Conservation (phyloP, 1,140 invertebrate species). For the Sinonovacula constricta region DNA sequence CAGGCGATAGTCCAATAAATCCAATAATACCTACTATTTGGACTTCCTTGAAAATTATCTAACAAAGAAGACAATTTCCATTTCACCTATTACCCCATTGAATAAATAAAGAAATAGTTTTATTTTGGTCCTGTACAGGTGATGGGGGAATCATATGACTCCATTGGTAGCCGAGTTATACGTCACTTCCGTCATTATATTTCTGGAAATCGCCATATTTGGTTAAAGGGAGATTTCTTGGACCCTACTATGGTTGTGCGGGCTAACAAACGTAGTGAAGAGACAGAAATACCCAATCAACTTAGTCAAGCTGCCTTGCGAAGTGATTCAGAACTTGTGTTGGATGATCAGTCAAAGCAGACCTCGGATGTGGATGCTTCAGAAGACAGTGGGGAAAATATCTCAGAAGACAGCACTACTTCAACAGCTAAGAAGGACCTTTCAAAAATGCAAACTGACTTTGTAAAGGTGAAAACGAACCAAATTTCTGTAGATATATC, state of each 20-base stretch:
- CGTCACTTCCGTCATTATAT: slow-evolving; percentile 75
- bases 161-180: slow-evolving; percentile 73
- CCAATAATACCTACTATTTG: not conserved
- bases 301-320: not conserved
- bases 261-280: not conserved
- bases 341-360: not conserved
- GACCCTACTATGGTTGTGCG: slow-evolving; percentile 62
- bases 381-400: not conserved
- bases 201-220: slow-evolving; percentile 67
- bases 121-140: slow-evolving; percentile 63
- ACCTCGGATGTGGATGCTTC: not conserved
- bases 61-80: not conserved
- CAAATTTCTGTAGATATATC: not conserved
- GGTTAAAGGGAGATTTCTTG: slow-evolving; percentile 70
- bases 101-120: not conserved
- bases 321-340: not conserved
- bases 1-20: slow-evolving; percentile 9
- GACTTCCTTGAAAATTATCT: not conserved
- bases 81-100: not conserved
- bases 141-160: slow-evolving; percentile 74
- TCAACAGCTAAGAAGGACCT: not conserved
- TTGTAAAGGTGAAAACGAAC: not conserved
- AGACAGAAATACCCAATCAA: not conserved
- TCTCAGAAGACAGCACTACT: not conserved
- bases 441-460: slow-evolving; percentile 8